These are phyloP conservation scores for Liasis olivaceus DNA, from an alignment of 2,797 vertebrate species.

Conservation along the genomic window DNA sequence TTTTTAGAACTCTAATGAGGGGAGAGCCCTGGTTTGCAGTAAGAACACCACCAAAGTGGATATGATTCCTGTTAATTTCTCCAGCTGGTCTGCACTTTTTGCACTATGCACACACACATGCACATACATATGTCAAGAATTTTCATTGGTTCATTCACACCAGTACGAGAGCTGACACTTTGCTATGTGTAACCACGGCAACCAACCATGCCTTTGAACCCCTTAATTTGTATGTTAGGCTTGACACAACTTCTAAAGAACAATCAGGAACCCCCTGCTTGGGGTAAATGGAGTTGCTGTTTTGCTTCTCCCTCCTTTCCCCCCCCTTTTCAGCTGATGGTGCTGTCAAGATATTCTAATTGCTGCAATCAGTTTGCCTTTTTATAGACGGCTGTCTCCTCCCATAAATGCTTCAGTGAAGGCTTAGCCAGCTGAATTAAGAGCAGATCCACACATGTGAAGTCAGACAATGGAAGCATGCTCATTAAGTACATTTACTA, in stretches of 20 bases:
- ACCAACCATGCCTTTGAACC: slow-evolving; percentile 1
- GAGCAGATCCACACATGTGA: neutral
- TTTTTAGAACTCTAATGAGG: neutral
- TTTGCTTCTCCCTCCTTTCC: neutral
- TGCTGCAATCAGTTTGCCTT: slow-evolving; percentile 9
- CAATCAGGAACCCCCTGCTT: neutral
- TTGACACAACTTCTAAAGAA: slow-evolving; percentile 45
- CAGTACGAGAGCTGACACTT: neutral
- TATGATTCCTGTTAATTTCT: neutral
- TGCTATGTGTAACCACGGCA: slow-evolving; percentile 4
- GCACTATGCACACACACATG: neutral
- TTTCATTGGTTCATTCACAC: neutral
- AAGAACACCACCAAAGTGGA: neutral
- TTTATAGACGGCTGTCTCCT: slow-evolving; percentile 30
- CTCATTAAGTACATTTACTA: neutral
- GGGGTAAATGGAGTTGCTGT: neutral
- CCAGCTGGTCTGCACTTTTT: neutral
- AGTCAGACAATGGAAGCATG: neutral
- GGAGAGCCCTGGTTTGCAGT: too few species aligned
- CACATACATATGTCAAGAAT: neutral
- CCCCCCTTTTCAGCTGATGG: neutral
- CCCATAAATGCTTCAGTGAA: neutral
- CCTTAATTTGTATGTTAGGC: slow-evolving; percentile 34
- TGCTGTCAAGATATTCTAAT: slow-evolving; percentile 28
- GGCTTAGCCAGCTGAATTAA: neutral